Evolutionary conservation across 2,797 vertebrate species (phyloP).

Genomic region (Glossophaga mutica): DNA sequence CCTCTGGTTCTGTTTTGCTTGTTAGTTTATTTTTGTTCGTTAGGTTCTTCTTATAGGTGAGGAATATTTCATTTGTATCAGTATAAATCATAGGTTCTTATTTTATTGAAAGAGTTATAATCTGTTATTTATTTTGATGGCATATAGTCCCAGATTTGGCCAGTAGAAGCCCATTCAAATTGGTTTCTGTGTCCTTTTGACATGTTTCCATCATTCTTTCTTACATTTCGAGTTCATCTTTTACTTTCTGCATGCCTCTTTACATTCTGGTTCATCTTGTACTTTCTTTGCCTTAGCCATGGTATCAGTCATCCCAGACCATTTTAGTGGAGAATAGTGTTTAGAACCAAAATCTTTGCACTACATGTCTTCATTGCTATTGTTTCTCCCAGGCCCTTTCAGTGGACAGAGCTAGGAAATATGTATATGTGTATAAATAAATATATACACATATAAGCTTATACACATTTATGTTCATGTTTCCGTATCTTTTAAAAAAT

Average conservation of each 20-base stretch:
- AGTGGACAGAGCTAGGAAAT: background rate
- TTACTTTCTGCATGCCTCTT: background rate
- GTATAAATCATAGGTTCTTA: background rate
- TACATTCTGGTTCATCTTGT: background rate
- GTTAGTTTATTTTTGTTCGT: background rate
- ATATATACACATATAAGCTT: background rate
- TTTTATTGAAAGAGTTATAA: background rate
- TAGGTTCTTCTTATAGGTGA: background rate
- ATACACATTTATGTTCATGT: background rate
- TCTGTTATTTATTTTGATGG: slow-evolving; percentile 1
- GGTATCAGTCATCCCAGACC: background rate
- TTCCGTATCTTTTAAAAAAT: background rate
- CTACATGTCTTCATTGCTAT: background rate
- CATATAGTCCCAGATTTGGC: background rate
- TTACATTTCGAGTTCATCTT: background rate
- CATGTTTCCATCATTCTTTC: background rate
- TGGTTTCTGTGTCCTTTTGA: slow-evolving; percentile 21
- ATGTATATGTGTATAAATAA: background rate
- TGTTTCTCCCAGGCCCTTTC: background rate
- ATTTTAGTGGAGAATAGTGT: background rate
- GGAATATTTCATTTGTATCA: background rate
- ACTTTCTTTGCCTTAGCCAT: background rate
- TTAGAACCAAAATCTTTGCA: background rate
- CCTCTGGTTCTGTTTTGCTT: background rate
- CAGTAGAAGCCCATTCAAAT: background rate